A percentile compares a stretch with the other conserved stretches of the same genome.
Conservation (phyloP, 2,113 vertebrate species). For the Bothrops jararaca region DNA sequence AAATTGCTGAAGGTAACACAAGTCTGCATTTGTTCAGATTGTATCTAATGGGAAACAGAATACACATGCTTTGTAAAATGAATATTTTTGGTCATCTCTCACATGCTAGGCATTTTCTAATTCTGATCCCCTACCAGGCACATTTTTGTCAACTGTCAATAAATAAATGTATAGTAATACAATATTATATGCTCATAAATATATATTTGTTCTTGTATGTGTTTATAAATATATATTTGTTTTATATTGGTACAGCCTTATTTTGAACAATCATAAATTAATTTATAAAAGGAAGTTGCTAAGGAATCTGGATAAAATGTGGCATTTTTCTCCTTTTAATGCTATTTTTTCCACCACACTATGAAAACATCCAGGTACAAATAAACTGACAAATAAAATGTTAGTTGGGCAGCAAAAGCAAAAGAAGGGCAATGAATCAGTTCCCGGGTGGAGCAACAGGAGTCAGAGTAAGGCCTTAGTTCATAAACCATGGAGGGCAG, state of each 20-base stretch:
- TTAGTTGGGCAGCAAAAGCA: neutral
- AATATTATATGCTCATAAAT: neutral
- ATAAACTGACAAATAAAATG: neutral
- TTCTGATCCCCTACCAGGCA: neutral
- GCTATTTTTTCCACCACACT: neutral
- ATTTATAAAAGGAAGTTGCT: neutral
- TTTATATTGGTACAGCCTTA: neutral
- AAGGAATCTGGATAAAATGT: neutral
- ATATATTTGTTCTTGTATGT: neutral
- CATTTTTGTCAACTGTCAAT: neutral
- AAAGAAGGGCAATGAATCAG: neutral
- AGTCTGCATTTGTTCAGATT: neutral
- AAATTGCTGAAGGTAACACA: neutral
- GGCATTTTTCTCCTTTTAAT: neutral
- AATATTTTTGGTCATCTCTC: neutral
- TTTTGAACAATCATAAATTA: neutral
- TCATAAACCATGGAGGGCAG: constrained; percentile 4
- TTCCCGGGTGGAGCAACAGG: neutral
- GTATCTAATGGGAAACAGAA: neutral
- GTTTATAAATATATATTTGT: neutral
- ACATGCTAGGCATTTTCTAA: neutral
- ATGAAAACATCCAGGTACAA: neutral
- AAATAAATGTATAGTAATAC: neutral
- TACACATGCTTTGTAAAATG: neutral
- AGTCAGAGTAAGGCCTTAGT: neutral